A percentile compares a stretch with the other conserved stretches of the same genome.
These are phyloP conservation scores for Noctua janthina DNA, from an alignment of 2,888 invertebrate species.

Conservation along the genomic window DNA sequence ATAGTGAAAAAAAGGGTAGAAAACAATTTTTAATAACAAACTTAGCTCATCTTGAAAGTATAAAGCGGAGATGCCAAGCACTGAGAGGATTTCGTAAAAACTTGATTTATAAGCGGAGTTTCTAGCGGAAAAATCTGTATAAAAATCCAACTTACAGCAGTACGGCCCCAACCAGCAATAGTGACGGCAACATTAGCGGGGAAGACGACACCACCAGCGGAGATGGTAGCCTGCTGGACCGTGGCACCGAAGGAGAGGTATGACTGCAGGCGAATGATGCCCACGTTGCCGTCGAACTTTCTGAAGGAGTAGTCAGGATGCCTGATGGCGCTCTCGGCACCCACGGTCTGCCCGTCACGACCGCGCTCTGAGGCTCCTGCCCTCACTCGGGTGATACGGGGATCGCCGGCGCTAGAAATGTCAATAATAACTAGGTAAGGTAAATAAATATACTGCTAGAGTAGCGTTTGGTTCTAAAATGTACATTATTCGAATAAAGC, in stretches of 20 bases:
- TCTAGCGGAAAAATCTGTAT: background rate
- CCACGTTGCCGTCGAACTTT: constrained; percentile 42
- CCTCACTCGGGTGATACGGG: constrained; percentile 34
- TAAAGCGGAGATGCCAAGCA: background rate
- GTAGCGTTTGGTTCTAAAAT: no score
- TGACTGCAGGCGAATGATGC: constrained; percentile 26
- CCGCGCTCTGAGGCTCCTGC: constrained; percentile 52
- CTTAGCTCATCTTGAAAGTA: background rate
- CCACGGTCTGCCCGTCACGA: constrained; percentile 30
- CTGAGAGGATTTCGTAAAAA: background rate
- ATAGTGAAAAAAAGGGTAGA: no score
- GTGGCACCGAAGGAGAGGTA: constrained; percentile 52
- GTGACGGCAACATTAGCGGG: constrained; percentile 66
- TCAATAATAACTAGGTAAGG: no score
- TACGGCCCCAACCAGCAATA: constrained; percentile 71
- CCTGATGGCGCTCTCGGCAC: constrained; percentile 9
- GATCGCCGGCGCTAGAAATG: background rate
- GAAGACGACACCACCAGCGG: constrained; percentile 48
- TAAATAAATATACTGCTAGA: no score
- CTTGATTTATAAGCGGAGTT: background rate
- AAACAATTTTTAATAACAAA: no score
- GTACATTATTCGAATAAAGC: no score
- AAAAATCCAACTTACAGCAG: constrained; percentile 62
- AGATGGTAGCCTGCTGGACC: constrained; percentile 61
- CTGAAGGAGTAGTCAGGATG: constrained; percentile 46